Evolutionary conservation across 1,140 invertebrate species (phyloP).

Genomic region (Goniozus legneri): DNA sequence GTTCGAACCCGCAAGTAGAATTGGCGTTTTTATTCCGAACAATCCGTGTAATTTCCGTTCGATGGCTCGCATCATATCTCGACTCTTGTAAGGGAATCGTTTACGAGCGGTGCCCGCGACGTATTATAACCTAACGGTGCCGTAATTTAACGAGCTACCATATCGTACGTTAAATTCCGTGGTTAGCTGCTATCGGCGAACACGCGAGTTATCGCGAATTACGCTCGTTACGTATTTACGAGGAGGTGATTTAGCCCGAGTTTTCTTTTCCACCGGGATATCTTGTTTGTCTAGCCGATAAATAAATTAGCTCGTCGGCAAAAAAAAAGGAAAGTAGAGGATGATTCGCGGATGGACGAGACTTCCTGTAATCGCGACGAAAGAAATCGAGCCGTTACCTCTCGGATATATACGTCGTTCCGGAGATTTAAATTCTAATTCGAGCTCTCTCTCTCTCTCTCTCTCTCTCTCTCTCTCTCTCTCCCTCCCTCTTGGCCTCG

Average conservation of each 20-base stretch:
- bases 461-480: slow-evolving; percentile 3
- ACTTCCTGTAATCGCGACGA: slow-evolving; percentile 18
- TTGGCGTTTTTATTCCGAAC: no score
- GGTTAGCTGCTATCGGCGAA: no score
- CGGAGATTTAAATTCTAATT: slow-evolving; percentile 36
- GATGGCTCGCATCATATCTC: no score
- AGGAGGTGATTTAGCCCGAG: background rate
- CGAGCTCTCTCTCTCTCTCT: no score
- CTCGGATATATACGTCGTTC: slow-evolving; percentile 4
- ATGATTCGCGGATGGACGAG: slow-evolving; percentile 3
- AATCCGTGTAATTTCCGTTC: no score
- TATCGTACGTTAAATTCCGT: no score
- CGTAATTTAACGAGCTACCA: no score
- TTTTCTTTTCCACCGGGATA: background rate
- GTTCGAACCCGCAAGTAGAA: no score
- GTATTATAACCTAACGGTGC: no score
- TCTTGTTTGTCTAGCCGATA: background rate
- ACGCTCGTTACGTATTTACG: background rate
- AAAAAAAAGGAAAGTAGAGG: background rate
- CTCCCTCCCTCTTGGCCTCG: background rate
- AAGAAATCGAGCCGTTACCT: slow-evolving; percentile 26
- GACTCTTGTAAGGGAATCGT: no score
- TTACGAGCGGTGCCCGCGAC: no score
- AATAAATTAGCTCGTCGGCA: background rate
- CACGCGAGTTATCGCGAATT: background rate